phyloP scores from a whole-genome alignment of 2,797 vertebrate species.

The Clamator glandarius region DNA sequence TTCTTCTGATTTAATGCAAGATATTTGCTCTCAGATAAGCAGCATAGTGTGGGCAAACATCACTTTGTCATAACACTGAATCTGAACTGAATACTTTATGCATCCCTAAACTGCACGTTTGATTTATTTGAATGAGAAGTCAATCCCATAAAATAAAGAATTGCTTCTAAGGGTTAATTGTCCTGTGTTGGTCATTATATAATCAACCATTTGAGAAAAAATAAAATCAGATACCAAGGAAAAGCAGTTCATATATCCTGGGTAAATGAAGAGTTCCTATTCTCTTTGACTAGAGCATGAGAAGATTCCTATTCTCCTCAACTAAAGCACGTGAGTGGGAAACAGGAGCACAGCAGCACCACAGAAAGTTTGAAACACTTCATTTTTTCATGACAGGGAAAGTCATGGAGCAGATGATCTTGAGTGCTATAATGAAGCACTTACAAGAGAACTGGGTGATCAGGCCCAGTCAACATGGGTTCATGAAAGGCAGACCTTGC shows the following conservation, averaged over 20 bases:
- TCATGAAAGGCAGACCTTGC: too few species aligned
- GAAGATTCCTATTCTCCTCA: too few species aligned
- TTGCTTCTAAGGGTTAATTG: not conserved
- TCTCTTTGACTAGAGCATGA: not conserved
- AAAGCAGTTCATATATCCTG: not conserved
- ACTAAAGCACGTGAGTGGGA: too few species aligned
- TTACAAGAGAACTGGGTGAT: too few species aligned
- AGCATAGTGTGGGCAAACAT: not conserved
- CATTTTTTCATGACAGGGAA: too few species aligned
- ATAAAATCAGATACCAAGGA: not conserved
- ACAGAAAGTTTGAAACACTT: not conserved
- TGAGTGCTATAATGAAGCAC: too few species aligned
- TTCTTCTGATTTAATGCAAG: not conserved
- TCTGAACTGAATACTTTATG: not conserved
- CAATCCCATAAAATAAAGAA: not conserved
- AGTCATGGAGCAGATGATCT: too few species aligned
- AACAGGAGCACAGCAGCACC: not conserved
- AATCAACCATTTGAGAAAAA: not conserved
- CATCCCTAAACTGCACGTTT: not conserved
- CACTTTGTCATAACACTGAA: not conserved
- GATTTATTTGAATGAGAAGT: not conserved
- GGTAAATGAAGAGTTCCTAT: not conserved
- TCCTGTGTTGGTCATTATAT: not conserved
- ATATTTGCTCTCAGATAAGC: not conserved
- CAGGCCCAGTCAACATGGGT: too few species aligned